Base-by-base conservation (phyloP, 1,140 invertebrate genomes). In the Phthorimaea operculella region DNA sequence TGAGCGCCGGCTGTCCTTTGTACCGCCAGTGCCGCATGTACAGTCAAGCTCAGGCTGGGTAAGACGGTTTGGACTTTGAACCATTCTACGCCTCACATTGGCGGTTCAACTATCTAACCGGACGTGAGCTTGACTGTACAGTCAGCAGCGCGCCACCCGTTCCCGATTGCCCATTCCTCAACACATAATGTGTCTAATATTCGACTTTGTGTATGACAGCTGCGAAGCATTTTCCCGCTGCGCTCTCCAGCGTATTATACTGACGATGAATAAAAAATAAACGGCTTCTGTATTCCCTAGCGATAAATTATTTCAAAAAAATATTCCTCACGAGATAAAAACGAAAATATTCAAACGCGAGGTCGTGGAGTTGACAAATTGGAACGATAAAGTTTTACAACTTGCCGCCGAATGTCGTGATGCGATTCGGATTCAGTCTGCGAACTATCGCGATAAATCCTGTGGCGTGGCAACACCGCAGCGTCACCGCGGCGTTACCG, bases 331-430 rank as follows among this genome's bases (percentile, higher is more conserved):
- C 44, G 14, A 63, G 56, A 64, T 68, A 66, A 72, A 69, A 58
- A 63, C 39, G 44, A 18, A 56, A 56, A 56, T 56, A 63, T 60
- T 60, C 63, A 59, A 64, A 70, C 57, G 54, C 39, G 63, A 62
- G 61, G 45, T 49, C 48, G 59, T 57, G 50, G 55, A 60, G 60
- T 58, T 67, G 70, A 76, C 70, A 72, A 75, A 74, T 70, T 62
- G 63, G 52, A n/a, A 45, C 59, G 66, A 72, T 72, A 70, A 66
- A 75, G 59, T 70, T 62, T 28, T 64, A 68, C 66, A 74, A 64
- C 68, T 71, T 66, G 56, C 62, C 57, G 51, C 17, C 16, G 60
- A 66, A 64, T 59, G 63, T 62, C 21, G 17, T 33, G 48, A 65
- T 63, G 64, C 62, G 55, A 68, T 74, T 71, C 59, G 56, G 61